Base-by-base conservation (phyloP, 2,113 vertebrate species). In the Brevimyrus niger region DNA sequence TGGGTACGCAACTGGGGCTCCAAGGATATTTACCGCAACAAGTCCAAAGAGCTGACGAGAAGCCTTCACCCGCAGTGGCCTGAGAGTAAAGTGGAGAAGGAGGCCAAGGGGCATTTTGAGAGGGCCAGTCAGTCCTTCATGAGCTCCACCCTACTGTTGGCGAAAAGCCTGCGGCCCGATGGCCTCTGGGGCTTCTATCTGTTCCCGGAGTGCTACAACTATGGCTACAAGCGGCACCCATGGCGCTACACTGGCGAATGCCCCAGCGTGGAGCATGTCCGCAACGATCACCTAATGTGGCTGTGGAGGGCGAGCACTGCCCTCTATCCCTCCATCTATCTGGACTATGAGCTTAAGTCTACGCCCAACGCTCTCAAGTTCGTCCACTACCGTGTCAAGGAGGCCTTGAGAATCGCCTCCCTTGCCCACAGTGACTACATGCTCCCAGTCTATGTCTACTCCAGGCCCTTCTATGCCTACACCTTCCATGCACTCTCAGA, bases 131-230 rank as follows among this genome's bases (percentile, higher is more conserved):
- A 90, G 90, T 91, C 85, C 89, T 97, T 98, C 85, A 98, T 98
- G 97, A 97, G 97, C 90, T 91, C 93, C 61, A 98, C 97, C 3
- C 93, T 99, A 88, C 93, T 94, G 0, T 65, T 97, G 92, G 97
- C 96, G 48, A 92, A 97, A 91, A 93, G 94, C 9, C 96, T 96
- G 88, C 95, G 97, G 88, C 96, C 97, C 0, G 92, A 94, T 0
- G 96, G 96, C 0, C 93, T 97, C 35, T 98, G 98, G 97, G 97
- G 97, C 8, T 98, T 97, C 94, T 98, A 98, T 87, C 95, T 98
- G 61, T 98, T 97, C 90, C 97, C 97, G 46, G 97, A 98, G 90
- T 98, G 97, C 92, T 98, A 99, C 93, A 99, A 98, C 92, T 98
- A 98, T 0, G 95, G 97, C 86, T 98, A 97, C 92, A 97, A 97